Evolutionary conservation across 2,888 invertebrate species (phyloP).

Genomic region (Agrochola macilenta): DNA sequence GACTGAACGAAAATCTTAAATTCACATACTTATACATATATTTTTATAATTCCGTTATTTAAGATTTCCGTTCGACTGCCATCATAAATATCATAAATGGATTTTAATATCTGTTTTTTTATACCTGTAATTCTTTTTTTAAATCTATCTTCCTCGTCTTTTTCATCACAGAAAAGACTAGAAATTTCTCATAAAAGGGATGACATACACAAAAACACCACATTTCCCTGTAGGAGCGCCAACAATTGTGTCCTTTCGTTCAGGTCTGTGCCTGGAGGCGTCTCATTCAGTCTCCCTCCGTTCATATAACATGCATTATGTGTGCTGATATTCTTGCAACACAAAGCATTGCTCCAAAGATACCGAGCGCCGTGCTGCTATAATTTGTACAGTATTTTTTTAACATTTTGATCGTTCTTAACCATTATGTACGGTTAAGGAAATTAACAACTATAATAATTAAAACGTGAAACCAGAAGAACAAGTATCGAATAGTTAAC

Average conservation of each 20-base stretch:
- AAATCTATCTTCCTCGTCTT: not conserved
- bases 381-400: constrained; percentile 28
- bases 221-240: constrained; percentile 48
- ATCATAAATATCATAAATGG: not conserved
- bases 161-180: constrained; percentile 35
- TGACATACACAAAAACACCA: constrained; percentile 55
- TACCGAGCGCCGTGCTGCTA: constrained; percentile 41
- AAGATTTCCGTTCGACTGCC: not conserved
- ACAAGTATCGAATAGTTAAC: not conserved
- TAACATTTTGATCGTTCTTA: constrained; percentile 15
- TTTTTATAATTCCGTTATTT: too few species aligned
- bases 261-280: constrained; percentile 66
- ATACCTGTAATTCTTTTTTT: too few species aligned
- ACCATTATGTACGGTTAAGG: not conserved
- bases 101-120: too few species aligned
- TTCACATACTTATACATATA: too few species aligned
- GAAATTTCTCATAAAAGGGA: constrained; percentile 39
- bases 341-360: constrained; percentile 65
- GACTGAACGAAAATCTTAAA: too few species aligned
- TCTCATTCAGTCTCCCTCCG: constrained; percentile 62
- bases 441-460: not conserved
- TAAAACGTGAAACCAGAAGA: not conserved
- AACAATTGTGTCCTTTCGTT: constrained; percentile 59
- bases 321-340: constrained; percentile 54
- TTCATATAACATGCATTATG: constrained; percentile 66